These are phyloP conservation scores for Periophthalmodon schlosseri DNA, from an alignment of 2,113 vertebrate species.

Conservation along the genomic window DNA sequence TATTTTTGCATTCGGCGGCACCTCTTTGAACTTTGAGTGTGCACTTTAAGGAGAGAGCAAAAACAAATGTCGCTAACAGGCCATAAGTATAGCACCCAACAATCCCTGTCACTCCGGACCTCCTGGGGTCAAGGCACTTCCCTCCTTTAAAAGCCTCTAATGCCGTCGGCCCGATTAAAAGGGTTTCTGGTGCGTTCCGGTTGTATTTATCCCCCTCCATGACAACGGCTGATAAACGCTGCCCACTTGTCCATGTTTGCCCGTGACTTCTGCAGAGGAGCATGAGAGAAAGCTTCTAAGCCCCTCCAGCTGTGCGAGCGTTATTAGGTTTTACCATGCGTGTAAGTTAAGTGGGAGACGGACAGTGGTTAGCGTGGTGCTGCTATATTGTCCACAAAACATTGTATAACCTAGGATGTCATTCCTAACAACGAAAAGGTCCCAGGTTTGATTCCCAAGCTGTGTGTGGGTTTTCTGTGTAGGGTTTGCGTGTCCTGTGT, in stretches of 20 bases:
- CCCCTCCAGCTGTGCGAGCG: constrained; percentile 33
- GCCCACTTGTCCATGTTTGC: constrained; percentile 43
- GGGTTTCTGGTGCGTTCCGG: constrained; percentile 43
- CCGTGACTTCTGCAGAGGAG: constrained; percentile 30
- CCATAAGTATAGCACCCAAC: constrained; percentile 49
- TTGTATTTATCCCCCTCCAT: constrained; percentile 63
- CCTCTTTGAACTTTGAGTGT: constrained; percentile 55
- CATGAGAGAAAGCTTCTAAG: constrained; percentile 24
- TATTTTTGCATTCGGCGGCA: constrained; percentile 17
- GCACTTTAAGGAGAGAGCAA: constrained; percentile 35
- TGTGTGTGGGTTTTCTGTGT: too few relatives aligned
- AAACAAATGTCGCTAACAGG: constrained; percentile 56
- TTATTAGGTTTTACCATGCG: constrained; percentile 10
- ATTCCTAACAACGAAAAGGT: neutral
- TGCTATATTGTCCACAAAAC: constrained; percentile 2
- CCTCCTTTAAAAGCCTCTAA: constrained; percentile 48
- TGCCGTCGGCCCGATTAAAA: constrained; percentile 27
- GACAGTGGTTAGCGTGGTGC: neutral
- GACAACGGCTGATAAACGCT: constrained; percentile 63
- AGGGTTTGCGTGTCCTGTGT: neutral
- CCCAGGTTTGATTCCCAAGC: too few relatives aligned
- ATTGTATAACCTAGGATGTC: too few relatives aligned
- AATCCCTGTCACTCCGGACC: constrained; percentile 53
- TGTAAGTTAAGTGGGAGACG: constrained; percentile 14
- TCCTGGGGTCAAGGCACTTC: constrained; percentile 51